Evolutionary conservation across 2,888 invertebrate genomes (phyloP).

Genomic region (Drosophila nr. perissopoda): DNA sequence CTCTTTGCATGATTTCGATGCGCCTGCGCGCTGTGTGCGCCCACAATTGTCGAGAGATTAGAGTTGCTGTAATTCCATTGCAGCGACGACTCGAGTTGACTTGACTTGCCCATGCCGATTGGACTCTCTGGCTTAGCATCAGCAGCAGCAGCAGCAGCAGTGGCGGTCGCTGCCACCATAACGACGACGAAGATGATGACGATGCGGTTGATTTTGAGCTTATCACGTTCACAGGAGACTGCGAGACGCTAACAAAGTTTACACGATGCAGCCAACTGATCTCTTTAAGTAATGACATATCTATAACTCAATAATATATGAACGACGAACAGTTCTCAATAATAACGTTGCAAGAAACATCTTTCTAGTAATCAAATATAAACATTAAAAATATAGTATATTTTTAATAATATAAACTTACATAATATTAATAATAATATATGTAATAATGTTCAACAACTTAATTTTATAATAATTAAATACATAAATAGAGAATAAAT

Average conservation of each 20-base stretch:
- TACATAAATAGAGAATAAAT: not conserved
- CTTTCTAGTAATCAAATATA: not conserved
- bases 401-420: not conserved
- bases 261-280: slow-evolving; percentile 45
- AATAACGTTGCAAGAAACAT: not conserved
- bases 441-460: not conserved
- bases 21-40: slow-evolving; percentile 63
- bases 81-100: slow-evolving; percentile 30
- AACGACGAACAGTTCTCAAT: not conserved
- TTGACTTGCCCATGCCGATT: slow-evolving; percentile 55
- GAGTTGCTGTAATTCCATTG: slow-evolving; percentile 75
- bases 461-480: not conserved
- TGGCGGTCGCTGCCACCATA: slow-evolving; percentile 37
- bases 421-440: not conserved
- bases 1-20: slow-evolving; percentile 74
- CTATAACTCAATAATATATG: not conserved
- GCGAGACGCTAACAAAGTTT: slow-evolving; percentile 67
- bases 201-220: slow-evolving; percentile 75
- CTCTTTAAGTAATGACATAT: not conserved
- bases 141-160: slow-evolving; percentile 14
- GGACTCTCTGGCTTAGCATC: slow-evolving; percentile 48
- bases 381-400: not conserved
- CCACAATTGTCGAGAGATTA: slow-evolving; percentile 81
- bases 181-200: slow-evolving; percentile 54
- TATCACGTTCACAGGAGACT: slow-evolving; percentile 78